Evolutionary conservation across 2,888 invertebrate species (phyloP), one percentile per base, ranked within the genome.

Genomic region (Margaritifera margaritifera): DNA sequence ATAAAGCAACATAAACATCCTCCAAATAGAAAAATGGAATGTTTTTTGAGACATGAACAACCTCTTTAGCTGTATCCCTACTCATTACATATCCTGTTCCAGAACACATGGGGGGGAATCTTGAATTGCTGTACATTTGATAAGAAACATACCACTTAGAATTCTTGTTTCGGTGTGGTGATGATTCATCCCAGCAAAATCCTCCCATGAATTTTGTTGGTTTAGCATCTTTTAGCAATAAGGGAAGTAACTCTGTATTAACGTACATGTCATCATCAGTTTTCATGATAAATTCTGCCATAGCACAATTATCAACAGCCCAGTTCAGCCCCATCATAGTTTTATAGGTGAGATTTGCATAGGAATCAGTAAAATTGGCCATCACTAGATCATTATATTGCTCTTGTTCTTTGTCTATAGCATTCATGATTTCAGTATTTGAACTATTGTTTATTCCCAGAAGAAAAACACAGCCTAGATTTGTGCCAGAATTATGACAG

Each of bases 1-100:
- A 84, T 53, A 86, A 22, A 3, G 84, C 81, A 1, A 84, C 66
- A 59, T 84, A 86, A 1, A 86, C 84, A 69, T 86, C 86, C 62
- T 86, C 86, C 24, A 86, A 60, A 64, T 84, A 78, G 63, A 86
- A 84, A 66, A 81, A 86, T 24, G 84, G 84, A 59, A 86, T 75
- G 62, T 81, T 78, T 55, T 57, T 63, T 0, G 84, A 82, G 0
- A 73, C 66, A 27, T 62, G 66, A 20, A 84, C 62, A 55, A 84
- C 67, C 19, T 64, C 64, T 2, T 25, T 20, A 1, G 79, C 71
- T 4, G 83, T 72, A 54, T 82, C 82, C 31, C 56, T 71, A 55
- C 81, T 82, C 60, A 84, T 69, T 25, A 85, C 71, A 64, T 85
- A 85, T 6, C 81, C 85, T 0, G 85, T 83, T 11, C 85, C 85